Percentiles rank a stretch among this genome's conserved stretches.
Conservation (phyloP, 2,797 vertebrate genomes). For the Heliangelus exortis region DNA sequence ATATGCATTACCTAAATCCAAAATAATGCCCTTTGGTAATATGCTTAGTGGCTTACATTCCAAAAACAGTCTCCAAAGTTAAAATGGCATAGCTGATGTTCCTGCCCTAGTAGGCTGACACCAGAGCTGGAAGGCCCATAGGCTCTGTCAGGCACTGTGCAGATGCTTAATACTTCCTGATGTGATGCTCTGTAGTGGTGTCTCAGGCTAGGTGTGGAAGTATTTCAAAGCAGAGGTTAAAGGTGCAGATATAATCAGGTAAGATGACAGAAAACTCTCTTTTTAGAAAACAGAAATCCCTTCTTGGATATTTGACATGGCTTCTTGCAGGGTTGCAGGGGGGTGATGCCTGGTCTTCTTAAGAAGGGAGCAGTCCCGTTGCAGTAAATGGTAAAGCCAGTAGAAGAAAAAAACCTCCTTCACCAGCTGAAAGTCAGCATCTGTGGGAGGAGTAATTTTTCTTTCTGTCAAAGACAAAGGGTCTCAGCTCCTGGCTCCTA, state of each 20-base stretch:
- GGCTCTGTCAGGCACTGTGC: accelerated
- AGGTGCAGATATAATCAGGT: neutral
- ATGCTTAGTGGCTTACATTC: neutral
- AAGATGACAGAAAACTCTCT: neutral
- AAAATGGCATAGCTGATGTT: neutral
- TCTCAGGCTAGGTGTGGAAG: neutral
- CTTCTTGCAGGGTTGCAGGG: neutral
- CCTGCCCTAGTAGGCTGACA: neutral
- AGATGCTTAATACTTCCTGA: neutral
- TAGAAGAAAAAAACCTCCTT: neutral
- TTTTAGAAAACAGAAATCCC: neutral
- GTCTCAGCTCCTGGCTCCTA: neutral
- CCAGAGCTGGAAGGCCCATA: neutral
- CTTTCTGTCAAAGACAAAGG: neutral
- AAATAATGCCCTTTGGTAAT: conserved; percentile 16
- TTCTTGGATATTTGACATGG: neutral
- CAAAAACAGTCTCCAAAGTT: neutral
- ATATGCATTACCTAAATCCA: neutral
- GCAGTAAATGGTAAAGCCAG: neutral
- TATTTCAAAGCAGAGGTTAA: neutral
- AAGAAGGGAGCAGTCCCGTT: neutral
- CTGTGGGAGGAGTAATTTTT: neutral
- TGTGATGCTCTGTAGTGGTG: neutral
- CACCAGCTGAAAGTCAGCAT: neutral
- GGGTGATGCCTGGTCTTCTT: neutral